Conservation (phyloP, 2,888 invertebrate species). For the Watsonalla binaria region DNA sequence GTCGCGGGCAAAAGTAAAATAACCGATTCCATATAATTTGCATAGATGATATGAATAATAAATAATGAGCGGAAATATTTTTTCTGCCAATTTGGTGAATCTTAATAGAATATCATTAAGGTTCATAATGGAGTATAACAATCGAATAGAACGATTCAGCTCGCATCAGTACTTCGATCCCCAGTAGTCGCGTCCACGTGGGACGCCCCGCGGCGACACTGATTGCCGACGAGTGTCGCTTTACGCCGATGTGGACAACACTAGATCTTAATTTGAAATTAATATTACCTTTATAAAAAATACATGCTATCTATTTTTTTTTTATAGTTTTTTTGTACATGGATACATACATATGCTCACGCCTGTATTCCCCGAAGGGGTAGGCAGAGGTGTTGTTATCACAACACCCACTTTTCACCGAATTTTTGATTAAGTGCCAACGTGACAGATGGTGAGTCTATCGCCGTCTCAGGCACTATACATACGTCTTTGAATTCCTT, state of each 20-base stretch:
- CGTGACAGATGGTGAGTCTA: too few relatives aligned
- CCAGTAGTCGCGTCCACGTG: slow-evolving; percentile 57
- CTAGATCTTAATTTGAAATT: slow-evolving; percentile 45
- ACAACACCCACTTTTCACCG: too few relatives aligned
- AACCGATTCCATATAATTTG: too few relatives aligned
- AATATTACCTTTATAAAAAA: slow-evolving; percentile 14
- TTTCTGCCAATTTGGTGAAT: neutral
- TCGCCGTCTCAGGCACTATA: too few relatives aligned
- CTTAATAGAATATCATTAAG: slow-evolving; percentile 5
- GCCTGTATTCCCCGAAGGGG: too few relatives aligned
- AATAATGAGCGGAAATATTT: neutral
- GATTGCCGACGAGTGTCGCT: slow-evolving; percentile 71
- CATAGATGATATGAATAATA: too few relatives aligned
- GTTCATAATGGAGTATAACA: slow-evolving; percentile 11
- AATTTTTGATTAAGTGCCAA: too few relatives aligned
- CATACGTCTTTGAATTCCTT: too few relatives aligned
- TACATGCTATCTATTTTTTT: neutral
- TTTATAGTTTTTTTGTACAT: too few relatives aligned
- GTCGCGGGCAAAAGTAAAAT: too few relatives aligned
- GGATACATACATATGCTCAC: too few relatives aligned
- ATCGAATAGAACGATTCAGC: slow-evolving; percentile 29
- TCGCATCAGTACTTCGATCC: slow-evolving; percentile 51
- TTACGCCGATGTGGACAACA: slow-evolving; percentile 60
- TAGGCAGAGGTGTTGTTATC: too few relatives aligned
- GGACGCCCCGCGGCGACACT: slow-evolving; percentile 63